These are phyloP conservation scores for Ephydatia muelleri DNA, from an alignment of 37 sponge, comb jelly and placozoan genomes.

Conservation along the genomic window DNA sequence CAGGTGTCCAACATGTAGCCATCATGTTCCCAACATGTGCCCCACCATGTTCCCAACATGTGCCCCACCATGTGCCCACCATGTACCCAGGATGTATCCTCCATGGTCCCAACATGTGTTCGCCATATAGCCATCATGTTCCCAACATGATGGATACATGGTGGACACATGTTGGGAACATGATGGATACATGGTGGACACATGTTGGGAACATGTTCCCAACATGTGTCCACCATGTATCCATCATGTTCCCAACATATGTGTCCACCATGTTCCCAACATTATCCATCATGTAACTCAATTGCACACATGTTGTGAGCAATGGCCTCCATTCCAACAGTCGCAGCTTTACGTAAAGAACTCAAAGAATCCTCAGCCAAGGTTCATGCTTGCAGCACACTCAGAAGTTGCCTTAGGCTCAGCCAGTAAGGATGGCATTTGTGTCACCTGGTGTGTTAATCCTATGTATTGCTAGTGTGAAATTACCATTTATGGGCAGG, in stretches of 20 bases:
- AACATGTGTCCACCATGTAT: neutral
- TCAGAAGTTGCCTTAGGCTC: slow-evolving; percentile 31
- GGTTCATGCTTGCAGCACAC: slow-evolving; percentile 40
- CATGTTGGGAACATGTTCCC: too few species aligned
- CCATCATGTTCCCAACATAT: neutral
- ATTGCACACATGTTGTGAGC: too few species aligned
- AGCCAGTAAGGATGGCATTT: slow-evolving; percentile 37
- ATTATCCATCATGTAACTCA: too few species aligned
- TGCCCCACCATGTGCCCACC: too few species aligned
- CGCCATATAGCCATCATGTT: too few species aligned
- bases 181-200: too few species aligned
- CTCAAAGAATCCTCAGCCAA: slow-evolving; percentile 53
- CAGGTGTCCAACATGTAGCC: neutral
- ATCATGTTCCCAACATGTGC: neutral
- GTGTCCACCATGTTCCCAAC: neutral
- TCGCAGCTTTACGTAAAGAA: slow-evolving; percentile 37
- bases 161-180: neutral
- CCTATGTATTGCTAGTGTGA: too few species aligned
- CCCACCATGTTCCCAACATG: neutral
- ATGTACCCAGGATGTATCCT: too few species aligned
- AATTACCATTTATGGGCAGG: neutral
- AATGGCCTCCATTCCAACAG: slow-evolving; percentile 11
- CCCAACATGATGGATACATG: neutral
- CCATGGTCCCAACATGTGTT: neutral
- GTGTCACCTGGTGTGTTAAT: too few species aligned